Base-by-base conservation (phyloP, 2,888 invertebrate genomes). In the Eumerus sabulonum region DNA sequence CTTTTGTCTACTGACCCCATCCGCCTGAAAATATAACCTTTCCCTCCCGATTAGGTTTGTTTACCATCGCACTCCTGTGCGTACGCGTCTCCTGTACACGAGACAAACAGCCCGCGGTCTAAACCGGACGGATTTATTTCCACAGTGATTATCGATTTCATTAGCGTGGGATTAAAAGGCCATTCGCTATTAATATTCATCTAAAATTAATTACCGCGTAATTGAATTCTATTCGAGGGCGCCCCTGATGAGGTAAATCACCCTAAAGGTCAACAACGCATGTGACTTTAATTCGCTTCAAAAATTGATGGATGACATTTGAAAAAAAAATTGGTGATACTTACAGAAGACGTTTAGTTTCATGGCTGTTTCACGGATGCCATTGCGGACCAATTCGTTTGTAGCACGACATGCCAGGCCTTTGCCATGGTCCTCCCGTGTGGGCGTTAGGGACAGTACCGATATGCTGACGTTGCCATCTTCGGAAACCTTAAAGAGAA, bases 301-400 rank as follows among this genome's bases (percentile, higher is more conserved):
- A 27, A 4, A n/a, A n/a, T n/a, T 36, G 11, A 36, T 36, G 11
- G 36, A 36, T 36, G 36, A n/a, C 11, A 11, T 36, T 36, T 36
- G 36, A 36, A 36, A 36, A 36, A 36, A 36, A n/a, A n/a, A n/a
- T 36, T 9, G 11, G 1, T 9, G 12, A 81, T 88, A 92, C 96
- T 95, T 90, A 97, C 97, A 97, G 90, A 94, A 94, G 83, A 97
- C 93, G 90, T 95, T 94, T 72, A 97, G 91, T 86, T 93, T 93
- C 91, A 95, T 93, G 56, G 93, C 93, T 81, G 95, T 93, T 88
- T 97, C 96, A 76, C 93, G 91, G 17, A 93, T 91, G 70, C 94
- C 92, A 83, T 92, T 93, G 83, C 93, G 92, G 18, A 96, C 91
- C 82, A 93, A 91, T 53, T 92, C 90, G 89, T 97, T 97, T 67